Evolutionary conservation across 2,888 invertebrate genomes (phyloP).

Genomic region (Selenia dentaria): DNA sequence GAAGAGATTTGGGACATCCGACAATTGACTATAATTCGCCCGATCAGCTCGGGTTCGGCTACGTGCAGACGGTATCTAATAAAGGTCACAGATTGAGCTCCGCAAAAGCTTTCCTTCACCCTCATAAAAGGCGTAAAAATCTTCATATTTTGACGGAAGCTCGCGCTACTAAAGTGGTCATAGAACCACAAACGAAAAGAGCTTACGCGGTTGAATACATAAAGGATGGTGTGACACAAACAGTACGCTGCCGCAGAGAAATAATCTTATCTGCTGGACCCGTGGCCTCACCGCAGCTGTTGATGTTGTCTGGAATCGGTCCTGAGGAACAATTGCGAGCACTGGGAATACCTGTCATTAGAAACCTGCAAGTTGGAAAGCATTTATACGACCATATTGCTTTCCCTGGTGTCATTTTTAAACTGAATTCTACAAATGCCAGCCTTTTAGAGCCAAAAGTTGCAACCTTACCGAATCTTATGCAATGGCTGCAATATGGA

Average conservation of each 20-base stretch:
- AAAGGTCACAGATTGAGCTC: slow-evolving; percentile 88
- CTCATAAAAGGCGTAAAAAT: slow-evolving; percentile 86
- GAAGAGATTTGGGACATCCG: slow-evolving; percentile 81
- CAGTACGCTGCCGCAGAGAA: slow-evolving; percentile 89
- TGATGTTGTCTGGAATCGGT: slow-evolving; percentile 94
- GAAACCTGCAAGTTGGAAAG: slow-evolving; percentile 87
- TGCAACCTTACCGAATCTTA: slow-evolving; percentile 65
- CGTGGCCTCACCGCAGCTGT: slow-evolving; percentile 94
- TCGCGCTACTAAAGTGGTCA: slow-evolving; percentile 66
- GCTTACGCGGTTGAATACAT: slow-evolving; percentile 89
- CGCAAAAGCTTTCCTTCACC: slow-evolving; percentile 87
- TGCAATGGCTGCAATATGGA: slow-evolving; percentile 76
- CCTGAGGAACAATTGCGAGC: slow-evolving; percentile 82
- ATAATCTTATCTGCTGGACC: slow-evolving; percentile 94
- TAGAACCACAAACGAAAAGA: slow-evolving; percentile 82
- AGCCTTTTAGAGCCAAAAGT: slow-evolving; percentile 70
- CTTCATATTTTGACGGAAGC: slow-evolving; percentile 78
- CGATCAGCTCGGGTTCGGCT: slow-evolving; percentile 85
- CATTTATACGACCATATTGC: slow-evolving; percentile 86
- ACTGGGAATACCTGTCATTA: slow-evolving; percentile 85
- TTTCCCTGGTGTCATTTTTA: slow-evolving; percentile 80
- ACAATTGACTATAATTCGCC: slow-evolving; percentile 86
- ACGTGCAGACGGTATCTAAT: slow-evolving; percentile 77
- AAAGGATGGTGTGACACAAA: slow-evolving; percentile 75
- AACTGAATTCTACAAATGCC: slow-evolving; percentile 69